Base-by-base conservation (phyloP, 2,888 invertebrate species). In the Leptopilina syphax region DNA sequence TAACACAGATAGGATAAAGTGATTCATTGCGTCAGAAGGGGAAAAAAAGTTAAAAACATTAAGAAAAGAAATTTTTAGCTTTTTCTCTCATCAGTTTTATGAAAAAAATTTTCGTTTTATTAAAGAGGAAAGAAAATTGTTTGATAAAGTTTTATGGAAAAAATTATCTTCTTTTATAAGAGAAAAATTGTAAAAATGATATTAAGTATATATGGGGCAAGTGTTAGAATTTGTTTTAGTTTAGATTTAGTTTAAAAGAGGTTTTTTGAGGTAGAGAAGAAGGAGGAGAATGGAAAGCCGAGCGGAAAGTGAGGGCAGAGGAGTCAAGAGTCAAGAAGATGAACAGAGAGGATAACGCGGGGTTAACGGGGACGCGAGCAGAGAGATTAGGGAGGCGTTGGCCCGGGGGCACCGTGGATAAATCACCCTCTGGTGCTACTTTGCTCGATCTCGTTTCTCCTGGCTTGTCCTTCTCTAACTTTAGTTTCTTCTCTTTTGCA, bases 331-430 rank as follows among this genome's bases (percentile, higher is more conserved):
- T 86, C 86, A 84, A 84, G 86, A 86, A 86, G 86, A 86, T 86
- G 85, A 86, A 86, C 84, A 86, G 85, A 84, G 84, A 84, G 86
- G 84, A 84, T 84, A 86, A 85, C 85, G 85, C 83, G 83, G 83
- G 85, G 85, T 84, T 86, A 86, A 85, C 84, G 82, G 86, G 83
- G 83, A 82, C 83, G 84, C 81, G 82, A 84, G 83, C 81, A 80
- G 83, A 86, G 86, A 86, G 88, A 87, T 87, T 87, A 86, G 86
- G 85, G 86, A 86, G 87, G 87, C 84, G 85, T 86, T 83, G 85
- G 85, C 86, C 85, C 85, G 83, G 84, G 86, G 85, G 84, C 83
- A 84, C 82, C 82, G 79, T 76, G 84, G 84, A 88, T 88, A 88
- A 88, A 88, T 88, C 86, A 88, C 86, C 86, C 85, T 81, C 78